A percentile compares a stretch with the other conserved stretches of the same genome.
Conservation (phyloP, 2,888 invertebrate genomes). For the Galeruca laticollis region DNA sequence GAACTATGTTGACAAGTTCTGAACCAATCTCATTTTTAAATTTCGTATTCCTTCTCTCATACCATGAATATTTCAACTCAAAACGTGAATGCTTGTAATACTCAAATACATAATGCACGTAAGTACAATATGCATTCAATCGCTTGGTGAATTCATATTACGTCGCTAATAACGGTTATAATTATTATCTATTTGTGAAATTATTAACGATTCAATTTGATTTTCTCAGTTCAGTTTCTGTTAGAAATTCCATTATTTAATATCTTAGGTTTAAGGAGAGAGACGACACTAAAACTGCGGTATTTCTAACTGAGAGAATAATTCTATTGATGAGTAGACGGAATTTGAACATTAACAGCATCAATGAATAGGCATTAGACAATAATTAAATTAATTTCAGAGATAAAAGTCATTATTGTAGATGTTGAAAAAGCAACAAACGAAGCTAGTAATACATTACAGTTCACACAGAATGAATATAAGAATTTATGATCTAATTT, state of each 20-base stretch:
- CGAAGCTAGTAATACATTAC: neutral
- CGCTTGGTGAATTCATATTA: neutral
- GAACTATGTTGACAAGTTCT: too few species aligned
- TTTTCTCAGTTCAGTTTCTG: conserved; percentile 16
- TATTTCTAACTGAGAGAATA: conserved; percentile 33
- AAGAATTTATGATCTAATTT: neutral
- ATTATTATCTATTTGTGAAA: neutral
- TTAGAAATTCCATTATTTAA: conserved; percentile 17
- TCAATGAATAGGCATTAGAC: conserved; percentile 35
- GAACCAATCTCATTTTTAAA: too few species aligned
- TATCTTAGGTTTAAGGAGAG: conserved; percentile 17
- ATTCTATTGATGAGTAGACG: conserved; percentile 38
- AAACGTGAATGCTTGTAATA: too few species aligned
- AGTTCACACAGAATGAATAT: neutral
- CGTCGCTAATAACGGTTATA: neutral
- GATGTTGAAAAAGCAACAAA: conserved; percentile 9
- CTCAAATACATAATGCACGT: too few species aligned
- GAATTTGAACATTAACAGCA: conserved; percentile 38
- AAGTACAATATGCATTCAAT: too few species aligned
- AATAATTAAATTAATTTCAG: conserved; percentile 41
- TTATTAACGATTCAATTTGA: conserved; percentile 5
- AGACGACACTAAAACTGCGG: conserved; percentile 30
- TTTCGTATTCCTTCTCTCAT: too few species aligned
- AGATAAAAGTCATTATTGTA: conserved; percentile 16
- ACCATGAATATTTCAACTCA: too few species aligned